Percentiles rank a stretch among this genome's conserved stretches.
phyloP scores from a whole-genome alignment of 1,140 invertebrate species.

The Mactra quadrangularis region DNA sequence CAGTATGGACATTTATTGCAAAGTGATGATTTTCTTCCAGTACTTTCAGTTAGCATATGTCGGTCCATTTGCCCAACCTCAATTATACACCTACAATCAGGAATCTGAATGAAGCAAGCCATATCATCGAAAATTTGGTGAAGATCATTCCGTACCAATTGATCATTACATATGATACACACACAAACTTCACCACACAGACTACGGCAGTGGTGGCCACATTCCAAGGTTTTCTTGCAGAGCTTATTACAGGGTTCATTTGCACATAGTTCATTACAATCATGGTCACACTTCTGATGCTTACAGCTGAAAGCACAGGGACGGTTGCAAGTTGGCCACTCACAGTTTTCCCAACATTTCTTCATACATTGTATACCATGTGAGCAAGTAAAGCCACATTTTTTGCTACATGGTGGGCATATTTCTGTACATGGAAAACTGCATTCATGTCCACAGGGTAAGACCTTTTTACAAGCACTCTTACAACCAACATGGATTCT shows the following conservation, averaged over 20 bases:
- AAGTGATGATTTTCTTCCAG: background rate
- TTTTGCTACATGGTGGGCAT: conserved; percentile 87
- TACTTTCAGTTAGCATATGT: conserved; percentile 81
- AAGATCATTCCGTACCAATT: conserved; percentile 85
- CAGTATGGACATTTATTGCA: conserved; percentile 23
- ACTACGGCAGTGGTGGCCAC: conserved; percentile 87
- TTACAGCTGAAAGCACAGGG: conserved; percentile 82
- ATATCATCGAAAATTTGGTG: conserved; percentile 74
- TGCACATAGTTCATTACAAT: conserved; percentile 86
- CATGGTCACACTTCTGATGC: conserved; percentile 85
- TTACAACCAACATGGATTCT: conserved; percentile 85
- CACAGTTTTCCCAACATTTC: conserved; percentile 86
- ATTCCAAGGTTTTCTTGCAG: conserved; percentile 77
- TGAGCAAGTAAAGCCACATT: conserved; percentile 86
- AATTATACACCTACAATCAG: conserved; percentile 57
- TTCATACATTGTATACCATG: conserved; percentile 84
- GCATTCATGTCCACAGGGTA: conserved; percentile 80
- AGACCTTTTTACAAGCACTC: conserved; percentile 65
- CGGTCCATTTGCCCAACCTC: conserved; percentile 64
- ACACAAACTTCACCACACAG: conserved; percentile 86
- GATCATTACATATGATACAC: conserved; percentile 64
- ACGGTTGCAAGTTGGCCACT: conserved; percentile 85
- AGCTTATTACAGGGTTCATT: conserved; percentile 83
- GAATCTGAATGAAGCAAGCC: conserved; percentile 47
- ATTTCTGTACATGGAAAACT: conserved; percentile 45